Evolutionary conservation across 1,140 invertebrate species (phyloP).

Genomic region (Trigoniulus corallinus): DNA sequence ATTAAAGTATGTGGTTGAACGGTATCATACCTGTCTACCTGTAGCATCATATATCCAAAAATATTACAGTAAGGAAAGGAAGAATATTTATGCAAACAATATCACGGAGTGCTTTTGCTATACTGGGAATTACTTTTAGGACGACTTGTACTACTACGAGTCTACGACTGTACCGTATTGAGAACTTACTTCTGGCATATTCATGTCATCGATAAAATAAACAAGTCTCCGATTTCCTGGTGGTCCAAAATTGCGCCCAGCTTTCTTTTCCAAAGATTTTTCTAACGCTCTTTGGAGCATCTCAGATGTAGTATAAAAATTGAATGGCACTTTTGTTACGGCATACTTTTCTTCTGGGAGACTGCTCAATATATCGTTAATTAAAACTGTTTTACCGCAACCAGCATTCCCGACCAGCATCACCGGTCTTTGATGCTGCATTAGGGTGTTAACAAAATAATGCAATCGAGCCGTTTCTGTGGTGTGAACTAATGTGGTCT

Average conservation of each 20-base stretch:
- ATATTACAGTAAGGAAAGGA: background rate
- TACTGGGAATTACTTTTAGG: background rate
- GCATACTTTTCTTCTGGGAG: conserved; percentile 66
- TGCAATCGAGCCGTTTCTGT: conserved; percentile 76
- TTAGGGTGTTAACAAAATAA: conserved; percentile 77
- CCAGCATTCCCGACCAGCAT: conserved; percentile 88
- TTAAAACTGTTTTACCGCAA: conserved; percentile 74
- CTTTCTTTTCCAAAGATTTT: conserved; percentile 92
- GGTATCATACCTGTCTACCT: conserved; percentile 81
- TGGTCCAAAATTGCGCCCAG: conserved; percentile 86
- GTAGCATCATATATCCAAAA: background rate
- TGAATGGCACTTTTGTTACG: conserved; percentile 82
- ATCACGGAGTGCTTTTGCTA: background rate
- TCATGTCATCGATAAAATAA: conserved; percentile 95
- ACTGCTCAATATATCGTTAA: conserved; percentile 63
- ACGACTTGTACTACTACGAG: background rate
- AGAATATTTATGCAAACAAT: too few relatives aligned
- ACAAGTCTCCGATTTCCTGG: conserved; percentile 86
- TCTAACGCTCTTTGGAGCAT: conserved; percentile 91
- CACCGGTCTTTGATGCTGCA: conserved; percentile 70
- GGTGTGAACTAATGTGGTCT: conserved; percentile 81
- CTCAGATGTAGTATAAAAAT: conserved; percentile 91
- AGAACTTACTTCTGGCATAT: conserved; percentile 79
- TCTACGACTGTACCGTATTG: background rate
- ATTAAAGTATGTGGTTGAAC: conserved; percentile 92